A percentile compares a stretch with the other conserved stretches of the same genome.
Evolutionary conservation across 1,140 invertebrate species (phyloP).

Genomic region (Varroa destructor): DNA sequence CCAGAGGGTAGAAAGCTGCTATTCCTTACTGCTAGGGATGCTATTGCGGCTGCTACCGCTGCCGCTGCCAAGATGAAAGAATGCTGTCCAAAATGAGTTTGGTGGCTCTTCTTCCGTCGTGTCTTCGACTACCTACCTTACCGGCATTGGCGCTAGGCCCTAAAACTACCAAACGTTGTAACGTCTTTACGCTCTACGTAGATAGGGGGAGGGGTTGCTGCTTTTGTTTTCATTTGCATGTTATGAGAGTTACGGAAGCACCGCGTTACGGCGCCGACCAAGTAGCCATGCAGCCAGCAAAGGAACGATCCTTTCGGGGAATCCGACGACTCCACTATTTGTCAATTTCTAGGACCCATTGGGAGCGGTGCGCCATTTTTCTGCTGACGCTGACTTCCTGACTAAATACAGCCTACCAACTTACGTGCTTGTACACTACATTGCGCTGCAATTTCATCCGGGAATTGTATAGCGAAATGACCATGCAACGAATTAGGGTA

Average conservation of each 20-base stretch:
- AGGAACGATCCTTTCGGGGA: too few species aligned
- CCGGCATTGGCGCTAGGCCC: background rate
- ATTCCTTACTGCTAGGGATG: too few species aligned
- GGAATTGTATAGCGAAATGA: too few species aligned
- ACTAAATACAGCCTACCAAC: background rate
- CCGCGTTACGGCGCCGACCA: background rate
- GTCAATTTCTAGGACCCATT: background rate
- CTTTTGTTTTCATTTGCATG: constrained; percentile 28
- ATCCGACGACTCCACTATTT: background rate
- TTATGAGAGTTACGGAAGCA: constrained; percentile 6
- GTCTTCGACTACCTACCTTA: background rate
- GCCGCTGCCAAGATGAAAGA: background rate
- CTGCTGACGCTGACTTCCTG: background rate
- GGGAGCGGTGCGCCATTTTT: background rate
- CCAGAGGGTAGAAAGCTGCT: too few species aligned
- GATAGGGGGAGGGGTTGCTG: background rate
- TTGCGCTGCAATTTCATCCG: too few species aligned
- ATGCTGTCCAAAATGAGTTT: background rate
- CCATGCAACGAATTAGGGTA: too few species aligned
- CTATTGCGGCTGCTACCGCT: too few species aligned
- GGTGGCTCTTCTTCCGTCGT: background rate
- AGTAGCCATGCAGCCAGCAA: background rate
- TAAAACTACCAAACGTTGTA: background rate
- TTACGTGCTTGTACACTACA: background rate
- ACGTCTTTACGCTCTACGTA: background rate